Percentiles rank a stretch among this genome's conserved stretches.
phyloP scores from a whole-genome alignment of 2,113 vertebrate genomes.

The Cricetomys ansorgei region DNA sequence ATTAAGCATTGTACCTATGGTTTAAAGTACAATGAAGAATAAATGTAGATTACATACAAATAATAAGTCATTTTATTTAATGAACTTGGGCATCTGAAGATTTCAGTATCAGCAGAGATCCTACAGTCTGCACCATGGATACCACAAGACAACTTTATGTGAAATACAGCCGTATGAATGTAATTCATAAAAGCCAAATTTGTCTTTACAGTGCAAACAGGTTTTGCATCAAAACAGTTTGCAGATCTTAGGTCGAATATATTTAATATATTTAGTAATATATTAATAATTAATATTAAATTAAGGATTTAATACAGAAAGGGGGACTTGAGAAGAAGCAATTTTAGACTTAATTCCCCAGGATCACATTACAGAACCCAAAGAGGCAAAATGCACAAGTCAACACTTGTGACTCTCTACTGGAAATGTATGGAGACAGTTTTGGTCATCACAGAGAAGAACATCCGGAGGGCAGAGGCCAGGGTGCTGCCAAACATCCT shows the following conservation, averaged over 20 bases:
- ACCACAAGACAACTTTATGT: neutral
- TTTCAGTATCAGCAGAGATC: neutral
- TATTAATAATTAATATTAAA: too few species aligned
- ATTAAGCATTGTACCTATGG: neutral
- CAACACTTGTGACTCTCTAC: neutral
- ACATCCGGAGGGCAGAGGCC: neutral
- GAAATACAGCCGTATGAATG: neutral
- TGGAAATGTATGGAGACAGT: neutral
- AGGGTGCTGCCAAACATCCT: neutral
- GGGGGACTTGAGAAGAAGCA: neutral
- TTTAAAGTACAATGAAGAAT: neutral
- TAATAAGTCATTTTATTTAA: neutral
- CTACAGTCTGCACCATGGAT: neutral
- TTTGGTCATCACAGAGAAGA: neutral
- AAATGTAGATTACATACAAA: neutral
- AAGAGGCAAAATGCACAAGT: constrained; percentile 3
- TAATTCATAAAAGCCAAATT: constrained; percentile 37
- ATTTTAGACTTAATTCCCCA: constrained; percentile 11
- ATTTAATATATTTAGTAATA: too few species aligned
- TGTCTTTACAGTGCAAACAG: constrained; percentile 33
- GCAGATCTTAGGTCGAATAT: constrained; percentile 18
- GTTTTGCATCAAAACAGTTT: neutral
- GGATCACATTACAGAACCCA: neutral
- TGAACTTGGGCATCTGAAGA: neutral
- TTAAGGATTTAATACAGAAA: neutral